Evolutionary conservation across 2,797 vertebrate genomes (phyloP).

Genomic region (Myiotriccus ornatus): DNA sequence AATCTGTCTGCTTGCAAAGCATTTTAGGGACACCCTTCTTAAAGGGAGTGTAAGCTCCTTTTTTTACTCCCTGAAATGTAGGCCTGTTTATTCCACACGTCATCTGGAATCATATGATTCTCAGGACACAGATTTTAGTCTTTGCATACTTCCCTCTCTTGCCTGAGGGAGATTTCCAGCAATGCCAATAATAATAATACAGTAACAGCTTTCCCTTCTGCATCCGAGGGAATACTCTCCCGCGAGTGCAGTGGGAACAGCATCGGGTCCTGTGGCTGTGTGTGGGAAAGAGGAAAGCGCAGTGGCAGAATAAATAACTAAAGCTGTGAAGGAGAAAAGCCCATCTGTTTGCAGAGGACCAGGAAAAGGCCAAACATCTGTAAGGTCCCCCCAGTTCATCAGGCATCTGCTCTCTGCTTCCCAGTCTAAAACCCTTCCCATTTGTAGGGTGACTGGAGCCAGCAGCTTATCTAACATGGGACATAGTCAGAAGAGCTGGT

Average conservation of each 20-base stretch:
- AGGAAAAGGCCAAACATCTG: slow-evolving; percentile 60
- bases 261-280: background rate
- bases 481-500: background rate
- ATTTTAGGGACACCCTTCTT: background rate
- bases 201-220: background rate
- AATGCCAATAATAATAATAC: slow-evolving; percentile 9
- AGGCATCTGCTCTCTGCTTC: slow-evolving; percentile 42
- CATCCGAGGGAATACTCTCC: background rate
- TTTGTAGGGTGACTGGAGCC: background rate
- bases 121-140: background rate
- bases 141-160: background rate
- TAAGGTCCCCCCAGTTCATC: slow-evolving; percentile 48
- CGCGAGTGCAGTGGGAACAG: background rate
- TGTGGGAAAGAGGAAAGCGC: slow-evolving; percentile 52
- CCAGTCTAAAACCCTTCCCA: background rate
- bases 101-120: accelerated
- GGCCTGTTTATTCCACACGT: background rate
- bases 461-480: slow-evolving; percentile 22
- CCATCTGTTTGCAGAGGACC: slow-evolving; percentile 7
- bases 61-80: background rate
- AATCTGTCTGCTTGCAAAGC: background rate
- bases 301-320: slow-evolving; percentile 44
- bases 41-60: background rate
- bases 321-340: slow-evolving; percentile 50
- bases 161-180: background rate